Base-by-base conservation (phyloP, 2,797 vertebrate species). In the Pseudochaenichthys georgianus region DNA sequence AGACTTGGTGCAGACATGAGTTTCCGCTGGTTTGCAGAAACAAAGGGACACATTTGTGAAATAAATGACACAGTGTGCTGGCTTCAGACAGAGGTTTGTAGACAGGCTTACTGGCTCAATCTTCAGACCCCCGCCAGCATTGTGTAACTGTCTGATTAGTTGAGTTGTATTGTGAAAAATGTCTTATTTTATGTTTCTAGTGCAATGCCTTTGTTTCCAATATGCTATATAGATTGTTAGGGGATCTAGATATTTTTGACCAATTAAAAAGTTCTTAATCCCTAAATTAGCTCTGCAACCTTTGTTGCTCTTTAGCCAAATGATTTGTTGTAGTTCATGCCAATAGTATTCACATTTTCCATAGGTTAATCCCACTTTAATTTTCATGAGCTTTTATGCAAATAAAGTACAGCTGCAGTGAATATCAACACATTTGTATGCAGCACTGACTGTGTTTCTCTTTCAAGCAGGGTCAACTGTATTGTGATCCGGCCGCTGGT, bases 391-490 rank as follows among this genome's bases (percentile, higher is more conserved):
- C 55, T 81, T 64, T 73, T 70, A 80, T 84, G 75, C 70, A 81
- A 75, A 84, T 77, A 62, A 48, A 47, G 17, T 58, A 48, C 75
- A 46, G 21, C 74, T 52, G 80, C 38, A 54, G 55, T 73, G 47
- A 77, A 74, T 68, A 62, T 23, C 42, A 10, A 61, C 45, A 54
- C 52, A 82, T 87, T 88, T 82, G 82, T 74, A 84, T 87, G 84
- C 84, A 59, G 74, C 31, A 15, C 59, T 13, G 16, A 31, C 55
- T 63, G 59, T 77, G 73, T 79, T 81, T 81, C 53, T 73, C 68
- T 86, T 85, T 83, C 50, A 79, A 69, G 64, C 64, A 57, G 80
- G 70, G 75, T 82, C 82, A 84, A 51, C 78, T 75, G 78, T 83
- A 70, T 79, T 76, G 73, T 75, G 65, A 53, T 80, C 58, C 73